Percentiles rank a stretch among this genome's conserved stretches.
Conservation (phyloP, 92 coral and sea anemone genomes). For the Ricordea florida region DNA sequence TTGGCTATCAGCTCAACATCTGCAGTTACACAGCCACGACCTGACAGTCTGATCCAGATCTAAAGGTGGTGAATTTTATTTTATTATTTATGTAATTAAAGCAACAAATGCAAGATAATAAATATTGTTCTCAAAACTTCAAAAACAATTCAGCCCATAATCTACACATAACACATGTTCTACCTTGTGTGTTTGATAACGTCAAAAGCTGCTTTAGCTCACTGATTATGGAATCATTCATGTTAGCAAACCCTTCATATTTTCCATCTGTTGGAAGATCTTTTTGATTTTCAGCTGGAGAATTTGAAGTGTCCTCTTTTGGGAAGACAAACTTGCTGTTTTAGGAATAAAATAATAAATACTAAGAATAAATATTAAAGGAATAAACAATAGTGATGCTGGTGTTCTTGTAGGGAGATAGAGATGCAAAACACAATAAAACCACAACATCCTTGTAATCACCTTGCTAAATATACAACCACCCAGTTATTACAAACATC, state of each 20-base stretch:
- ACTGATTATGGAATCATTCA: slow-evolving; percentile 73
- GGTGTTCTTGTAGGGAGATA: no score
- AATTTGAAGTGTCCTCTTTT: slow-evolving; percentile 37
- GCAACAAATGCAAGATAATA: not conserved
- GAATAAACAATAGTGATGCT: not conserved
- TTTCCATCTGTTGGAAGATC: slow-evolving; percentile 80
- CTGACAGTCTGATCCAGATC: no score
- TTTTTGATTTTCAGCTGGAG: slow-evolving; percentile 2
- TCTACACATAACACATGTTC: not conserved
- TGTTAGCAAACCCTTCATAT: slow-evolving; percentile 86
- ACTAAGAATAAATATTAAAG: not conserved
- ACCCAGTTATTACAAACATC: no score
- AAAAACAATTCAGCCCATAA: not conserved
- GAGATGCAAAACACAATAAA: no score
- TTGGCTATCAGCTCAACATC: no score
- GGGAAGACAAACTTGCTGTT: slow-evolving; percentile 94
- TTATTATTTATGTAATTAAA: no score
- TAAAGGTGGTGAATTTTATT: no score
- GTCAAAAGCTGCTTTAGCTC: slow-evolving; percentile 71
- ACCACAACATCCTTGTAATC: no score
- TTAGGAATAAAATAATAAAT: not conserved
- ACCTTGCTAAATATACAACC: no score
- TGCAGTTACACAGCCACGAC: no score
- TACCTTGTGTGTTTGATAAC: slow-evolving; percentile 60
- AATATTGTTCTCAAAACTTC: not conserved